A percentile compares a stretch with the other conserved stretches of the same genome.
Evolutionary conservation across 1,140 invertebrate species (phyloP).

Genomic region (Leptonema lineaticorne): DNA sequence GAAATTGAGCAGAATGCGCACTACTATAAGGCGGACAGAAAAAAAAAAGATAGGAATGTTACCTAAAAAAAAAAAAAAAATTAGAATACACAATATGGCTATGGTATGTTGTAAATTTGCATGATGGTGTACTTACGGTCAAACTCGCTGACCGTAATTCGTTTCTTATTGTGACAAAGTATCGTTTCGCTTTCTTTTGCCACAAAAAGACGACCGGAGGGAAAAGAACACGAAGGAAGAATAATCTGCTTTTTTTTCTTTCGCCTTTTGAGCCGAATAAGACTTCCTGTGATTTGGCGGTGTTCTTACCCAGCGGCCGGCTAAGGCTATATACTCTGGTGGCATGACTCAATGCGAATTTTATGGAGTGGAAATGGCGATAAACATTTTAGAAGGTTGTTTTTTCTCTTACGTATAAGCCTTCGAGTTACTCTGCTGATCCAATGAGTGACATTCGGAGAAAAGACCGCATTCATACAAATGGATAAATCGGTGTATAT

Average conservation of each 20-base stretch:
- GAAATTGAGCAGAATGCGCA: background rate
- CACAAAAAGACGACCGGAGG: slow-evolving; percentile 3
- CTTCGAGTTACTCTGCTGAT: background rate
- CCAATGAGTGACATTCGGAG: too few relatives aligned
- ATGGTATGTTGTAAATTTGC: slow-evolving; percentile 6
- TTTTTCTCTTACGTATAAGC: slow-evolving; percentile 18
- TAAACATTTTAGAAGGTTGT: slow-evolving; percentile 36
- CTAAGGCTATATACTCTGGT: background rate
- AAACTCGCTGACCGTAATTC: slow-evolving; percentile 17
- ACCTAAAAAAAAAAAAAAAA: background rate
- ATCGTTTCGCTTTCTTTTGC: slow-evolving; percentile 10
- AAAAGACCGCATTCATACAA: too few relatives aligned
- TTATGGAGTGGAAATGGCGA: slow-evolving; percentile 39
- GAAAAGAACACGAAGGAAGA: too few relatives aligned
- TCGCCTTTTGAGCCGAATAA: slow-evolving; percentile 2
- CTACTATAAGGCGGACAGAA: background rate
- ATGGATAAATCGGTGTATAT: too few relatives aligned
- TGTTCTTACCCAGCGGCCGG: background rate
- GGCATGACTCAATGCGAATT: slow-evolving; percentile 24
- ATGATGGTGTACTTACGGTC: slow-evolving; percentile 18
- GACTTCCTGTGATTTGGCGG: slow-evolving; percentile 21
- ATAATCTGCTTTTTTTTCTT: slow-evolving; percentile 14
- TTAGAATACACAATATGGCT: background rate
- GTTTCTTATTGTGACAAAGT: slow-evolving; percentile 21
- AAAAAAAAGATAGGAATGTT: background rate